Evolutionary conservation across 2,888 invertebrate genomes (phyloP).

Genomic region (Fabriciana adippe): DNA sequence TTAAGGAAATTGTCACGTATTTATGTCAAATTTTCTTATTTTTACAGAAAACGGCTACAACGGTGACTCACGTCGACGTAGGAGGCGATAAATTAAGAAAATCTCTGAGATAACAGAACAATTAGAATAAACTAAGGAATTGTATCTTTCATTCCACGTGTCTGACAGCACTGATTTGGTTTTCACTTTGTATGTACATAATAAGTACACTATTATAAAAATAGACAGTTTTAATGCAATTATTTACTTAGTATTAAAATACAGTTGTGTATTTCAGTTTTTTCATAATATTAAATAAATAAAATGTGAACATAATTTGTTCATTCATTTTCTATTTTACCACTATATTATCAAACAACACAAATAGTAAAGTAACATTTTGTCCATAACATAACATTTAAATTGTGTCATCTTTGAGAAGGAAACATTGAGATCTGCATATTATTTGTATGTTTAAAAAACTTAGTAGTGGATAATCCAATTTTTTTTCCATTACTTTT

Average conservation of each 20-base stretch:
- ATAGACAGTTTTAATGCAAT: slow-evolving; percentile 21
- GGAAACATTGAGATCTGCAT: no score
- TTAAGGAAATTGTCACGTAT: neutral
- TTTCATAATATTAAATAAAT: slow-evolving; percentile 22
- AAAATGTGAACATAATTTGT: slow-evolving; percentile 10
- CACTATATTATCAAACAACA: neutral
- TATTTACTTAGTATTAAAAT: slow-evolving; percentile 30
- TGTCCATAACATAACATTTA: neutral
- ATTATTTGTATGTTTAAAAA: no score
- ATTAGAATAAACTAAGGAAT: slow-evolving; percentile 37
- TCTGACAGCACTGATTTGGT: slow-evolving; percentile 36
- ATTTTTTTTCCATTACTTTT: no score
- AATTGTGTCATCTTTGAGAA: no score
- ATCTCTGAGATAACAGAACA: slow-evolving; percentile 43
- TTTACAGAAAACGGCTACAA: slow-evolving; percentile 77
- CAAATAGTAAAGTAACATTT: neutral
- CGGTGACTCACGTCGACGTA: slow-evolving; percentile 76
- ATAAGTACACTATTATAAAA: slow-evolving; percentile 18
- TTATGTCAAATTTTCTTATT: slow-evolving; percentile 45
- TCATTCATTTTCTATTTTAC: slow-evolving; percentile 8
- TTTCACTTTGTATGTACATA: slow-evolving; percentile 17
- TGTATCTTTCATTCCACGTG: slow-evolving; percentile 58
- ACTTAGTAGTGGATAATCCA: no score
- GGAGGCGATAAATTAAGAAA: slow-evolving; percentile 63
- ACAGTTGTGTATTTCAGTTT: slow-evolving; percentile 28